phyloP scores from a whole-genome alignment of 1,140 invertebrate genomes.

The Ruditapes philippinarum region DNA sequence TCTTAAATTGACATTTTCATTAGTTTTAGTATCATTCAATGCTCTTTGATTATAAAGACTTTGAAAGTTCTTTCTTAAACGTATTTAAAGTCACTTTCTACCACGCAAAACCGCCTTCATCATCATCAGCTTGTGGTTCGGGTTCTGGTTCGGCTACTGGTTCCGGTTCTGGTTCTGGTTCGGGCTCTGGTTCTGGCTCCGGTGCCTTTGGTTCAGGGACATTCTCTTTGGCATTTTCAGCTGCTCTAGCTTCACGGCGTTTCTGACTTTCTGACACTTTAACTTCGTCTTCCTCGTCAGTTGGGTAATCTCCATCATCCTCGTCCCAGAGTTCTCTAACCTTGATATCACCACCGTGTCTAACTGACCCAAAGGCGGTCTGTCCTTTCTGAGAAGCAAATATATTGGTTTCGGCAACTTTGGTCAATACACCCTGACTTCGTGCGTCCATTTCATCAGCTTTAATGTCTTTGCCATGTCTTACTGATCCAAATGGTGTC shows the following conservation, averaged over 20 bases:
- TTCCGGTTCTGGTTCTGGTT: constrained; percentile 63
- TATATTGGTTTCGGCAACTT: constrained; percentile 51
- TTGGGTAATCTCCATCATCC: constrained; percentile 29
- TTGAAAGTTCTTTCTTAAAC: too few species aligned
- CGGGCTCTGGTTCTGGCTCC: constrained; percentile 56
- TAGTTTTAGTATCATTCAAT: too few species aligned
- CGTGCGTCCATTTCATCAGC: constrained; percentile 49
- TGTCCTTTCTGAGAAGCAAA: constrained; percentile 52
- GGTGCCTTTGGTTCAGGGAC: background rate
- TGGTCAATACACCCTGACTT: constrained; percentile 48
- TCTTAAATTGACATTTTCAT: too few species aligned
- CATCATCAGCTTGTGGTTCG: constrained; percentile 35
- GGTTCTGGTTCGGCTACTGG: constrained; percentile 31
- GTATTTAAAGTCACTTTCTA: too few species aligned
- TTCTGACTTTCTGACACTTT: constrained; percentile 32
- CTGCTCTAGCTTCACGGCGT: constrained; percentile 41
- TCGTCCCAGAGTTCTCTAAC: constrained; percentile 55
- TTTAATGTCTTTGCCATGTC: constrained; percentile 57
- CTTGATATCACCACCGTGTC: constrained; percentile 57
- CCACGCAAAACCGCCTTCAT: constrained; percentile 42
- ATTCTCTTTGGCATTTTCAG: background rate
- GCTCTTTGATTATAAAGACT: too few species aligned
- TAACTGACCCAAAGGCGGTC: constrained; percentile 35
- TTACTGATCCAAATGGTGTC: constrained; percentile 86
- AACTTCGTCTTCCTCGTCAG: constrained; percentile 32